phyloP scores from a whole-genome alignment of 2,888 invertebrate genomes.

The Stenoptilia bipunctidactyla region DNA sequence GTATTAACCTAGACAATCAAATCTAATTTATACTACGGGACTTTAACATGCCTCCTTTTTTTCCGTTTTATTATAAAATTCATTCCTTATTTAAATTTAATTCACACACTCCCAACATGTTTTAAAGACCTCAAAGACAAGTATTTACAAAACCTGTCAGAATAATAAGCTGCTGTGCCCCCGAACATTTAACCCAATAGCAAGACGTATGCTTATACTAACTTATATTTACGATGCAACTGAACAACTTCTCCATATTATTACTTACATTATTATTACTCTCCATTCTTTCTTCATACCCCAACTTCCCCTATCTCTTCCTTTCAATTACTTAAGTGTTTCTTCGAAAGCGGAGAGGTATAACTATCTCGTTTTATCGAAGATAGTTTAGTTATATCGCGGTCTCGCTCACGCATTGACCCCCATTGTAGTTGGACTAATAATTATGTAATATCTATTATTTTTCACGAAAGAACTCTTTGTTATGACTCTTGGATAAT shows the following conservation, averaged over 20 bases:
- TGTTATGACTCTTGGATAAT: constrained; percentile 52
- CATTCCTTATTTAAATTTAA: too few species aligned
- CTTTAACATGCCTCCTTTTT: too few species aligned
- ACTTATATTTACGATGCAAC: constrained; percentile 31
- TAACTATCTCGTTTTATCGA: constrained; percentile 31
- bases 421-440: constrained; percentile 8
- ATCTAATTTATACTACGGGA: too few species aligned
- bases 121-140: too few species aligned
- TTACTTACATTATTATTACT: constrained; percentile 49
- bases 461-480: constrained; percentile 56
- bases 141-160: too few species aligned
- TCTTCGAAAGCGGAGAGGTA: constrained; percentile 32
- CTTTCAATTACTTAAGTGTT: constrained; percentile 69
- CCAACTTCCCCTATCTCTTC: constrained; percentile 41
- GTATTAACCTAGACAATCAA: too few species aligned
- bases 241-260: constrained; percentile 37
- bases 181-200: not conserved
- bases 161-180: not conserved
- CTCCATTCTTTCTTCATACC: constrained; percentile 53
- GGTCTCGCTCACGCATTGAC: not conserved
- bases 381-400: constrained; percentile 21
- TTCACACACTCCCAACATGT: too few species aligned
- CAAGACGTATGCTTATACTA: constrained; percentile 23
- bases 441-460: constrained; percentile 67
- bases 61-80: too few species aligned